These are phyloP conservation scores for Mastigias papua DNA, from an alignment of 30 jellyfish, hydroid and myxozoan species.

Conservation along the genomic window DNA sequence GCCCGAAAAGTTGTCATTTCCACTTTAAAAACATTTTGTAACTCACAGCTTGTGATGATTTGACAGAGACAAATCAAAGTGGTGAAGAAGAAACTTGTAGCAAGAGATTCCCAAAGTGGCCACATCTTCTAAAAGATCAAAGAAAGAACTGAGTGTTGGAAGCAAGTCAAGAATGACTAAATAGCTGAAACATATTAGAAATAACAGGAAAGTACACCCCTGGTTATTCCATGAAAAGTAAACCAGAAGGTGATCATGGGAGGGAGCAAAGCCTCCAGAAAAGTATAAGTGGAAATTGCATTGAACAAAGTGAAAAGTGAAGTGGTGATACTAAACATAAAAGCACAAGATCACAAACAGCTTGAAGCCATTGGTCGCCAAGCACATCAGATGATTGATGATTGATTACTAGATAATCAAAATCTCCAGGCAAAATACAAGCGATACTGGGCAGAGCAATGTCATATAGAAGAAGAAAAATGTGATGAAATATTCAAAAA, in stretches of 20 bases:
- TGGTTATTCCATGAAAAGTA: conserved; percentile 13
- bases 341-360: conserved; percentile 31
- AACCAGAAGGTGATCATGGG: conserved; percentile 12
- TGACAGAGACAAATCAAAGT: too few species aligned
- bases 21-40: conserved; percentile 14
- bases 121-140: too few species aligned
- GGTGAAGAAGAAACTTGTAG: too few species aligned
- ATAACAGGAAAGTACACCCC: conserved; percentile 35
- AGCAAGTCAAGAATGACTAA: too few species aligned
- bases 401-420: conserved; percentile 10
- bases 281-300: conserved; percentile 30
- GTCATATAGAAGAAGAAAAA: conserved; percentile 33
- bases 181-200: conserved; percentile 18
- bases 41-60: too few species aligned
- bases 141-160: too few species aligned
- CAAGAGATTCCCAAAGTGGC: too few species aligned
- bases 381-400: conserved; percentile 46
- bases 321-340: conserved; percentile 17
- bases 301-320: conserved; percentile 15
- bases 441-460: conserved; percentile 33
- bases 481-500: conserved; percentile 14
- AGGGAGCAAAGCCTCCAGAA: conserved; percentile 5
- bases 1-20: too few species aligned
- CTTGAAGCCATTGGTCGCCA: conserved; percentile 29
- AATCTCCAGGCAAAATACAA: conserved; percentile 5